Evolutionary conservation across 2,113 vertebrate genomes (phyloP).

Genomic region (Prietella phreatophila): DNA sequence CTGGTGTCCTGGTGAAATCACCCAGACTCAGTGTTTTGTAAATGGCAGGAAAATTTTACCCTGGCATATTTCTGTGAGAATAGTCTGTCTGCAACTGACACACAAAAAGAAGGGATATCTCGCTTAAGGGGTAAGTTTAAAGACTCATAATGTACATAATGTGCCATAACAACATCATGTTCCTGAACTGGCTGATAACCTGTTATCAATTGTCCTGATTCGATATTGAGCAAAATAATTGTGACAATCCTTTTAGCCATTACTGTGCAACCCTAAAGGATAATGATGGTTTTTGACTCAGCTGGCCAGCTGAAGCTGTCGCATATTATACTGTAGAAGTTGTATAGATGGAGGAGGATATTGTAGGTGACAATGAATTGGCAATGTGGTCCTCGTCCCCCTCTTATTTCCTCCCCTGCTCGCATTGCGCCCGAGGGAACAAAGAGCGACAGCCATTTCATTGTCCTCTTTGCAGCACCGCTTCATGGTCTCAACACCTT

Average conservation of each 20-base stretch:
- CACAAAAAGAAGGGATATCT: not conserved
- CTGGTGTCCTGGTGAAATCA: no score
- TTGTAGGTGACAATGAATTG: conserved; percentile 57
- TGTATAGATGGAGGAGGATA: conserved; percentile 36
- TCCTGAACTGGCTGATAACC: not conserved
- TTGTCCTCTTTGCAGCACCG: conserved; percentile 65
- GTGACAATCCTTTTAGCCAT: not conserved
- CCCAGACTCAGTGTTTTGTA: no score
- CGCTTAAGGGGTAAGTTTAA: not conserved
- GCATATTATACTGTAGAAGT: conserved; percentile 3
- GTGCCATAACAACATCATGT: not conserved
- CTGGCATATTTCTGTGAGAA: no score
- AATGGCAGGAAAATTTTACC: no score
- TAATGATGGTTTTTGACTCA: conserved; percentile 55
- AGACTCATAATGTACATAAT: not conserved
- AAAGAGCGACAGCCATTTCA: conserved; percentile 72
- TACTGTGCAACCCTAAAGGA: not conserved
- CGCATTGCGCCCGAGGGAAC: conserved; percentile 60
- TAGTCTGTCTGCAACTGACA: not conserved
- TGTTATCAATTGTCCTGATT: not conserved
- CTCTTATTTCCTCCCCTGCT: conserved; percentile 20
- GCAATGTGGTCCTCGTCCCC: conserved; percentile 50
- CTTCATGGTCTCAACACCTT: conserved; percentile 41
- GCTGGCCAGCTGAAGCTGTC: conserved; percentile 4
- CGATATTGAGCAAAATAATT: not conserved